Conservation (phyloP, 2,113 vertebrate species). For the Bagarius yarrelli region DNA sequence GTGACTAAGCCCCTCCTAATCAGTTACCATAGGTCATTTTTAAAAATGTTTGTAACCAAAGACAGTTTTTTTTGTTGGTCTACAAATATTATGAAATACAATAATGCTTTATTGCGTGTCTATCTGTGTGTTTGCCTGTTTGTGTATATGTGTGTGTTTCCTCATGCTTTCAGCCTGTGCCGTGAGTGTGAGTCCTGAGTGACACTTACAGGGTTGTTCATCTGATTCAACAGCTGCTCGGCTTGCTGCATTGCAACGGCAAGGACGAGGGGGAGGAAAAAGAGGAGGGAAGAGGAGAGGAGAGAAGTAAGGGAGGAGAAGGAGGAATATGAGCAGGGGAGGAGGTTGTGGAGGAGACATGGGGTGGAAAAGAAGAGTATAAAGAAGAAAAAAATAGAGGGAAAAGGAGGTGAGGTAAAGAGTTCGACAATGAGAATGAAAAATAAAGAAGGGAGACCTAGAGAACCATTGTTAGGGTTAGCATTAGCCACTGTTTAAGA, state of each 20-base stretch:
- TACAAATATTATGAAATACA: background rate
- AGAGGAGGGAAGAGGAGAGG: constrained; percentile 65
- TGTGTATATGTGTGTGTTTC: constrained; percentile 7
- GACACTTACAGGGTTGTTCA: constrained; percentile 98
- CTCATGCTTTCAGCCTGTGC: constrained; percentile 6
- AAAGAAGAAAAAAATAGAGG: background rate
- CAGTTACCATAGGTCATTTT: background rate
- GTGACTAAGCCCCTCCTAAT: background rate
- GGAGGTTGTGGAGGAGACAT: constrained; percentile 49
- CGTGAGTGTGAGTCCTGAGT: constrained; percentile 74
- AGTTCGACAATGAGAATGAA: background rate
- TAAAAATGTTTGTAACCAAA: background rate
- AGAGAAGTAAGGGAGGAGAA: constrained; percentile 56
- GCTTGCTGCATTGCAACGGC: constrained; percentile 96
- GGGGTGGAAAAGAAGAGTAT: constrained; percentile 71
- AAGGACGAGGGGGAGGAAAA: constrained; percentile 58
- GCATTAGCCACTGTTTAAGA: constrained; percentile 51
- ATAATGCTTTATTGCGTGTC: background rate
- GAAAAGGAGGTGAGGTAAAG: constrained; percentile 57
- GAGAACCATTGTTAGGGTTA: constrained; percentile 83
- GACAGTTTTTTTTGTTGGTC: background rate
- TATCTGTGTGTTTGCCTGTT: background rate
- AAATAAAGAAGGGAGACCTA: constrained; percentile 78
- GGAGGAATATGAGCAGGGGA: constrained; percentile 47
- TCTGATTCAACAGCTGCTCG: constrained; percentile 99